phyloP scores from a whole-genome alignment of 2,797 vertebrate genomes.

The Chelon auratus region DNA sequence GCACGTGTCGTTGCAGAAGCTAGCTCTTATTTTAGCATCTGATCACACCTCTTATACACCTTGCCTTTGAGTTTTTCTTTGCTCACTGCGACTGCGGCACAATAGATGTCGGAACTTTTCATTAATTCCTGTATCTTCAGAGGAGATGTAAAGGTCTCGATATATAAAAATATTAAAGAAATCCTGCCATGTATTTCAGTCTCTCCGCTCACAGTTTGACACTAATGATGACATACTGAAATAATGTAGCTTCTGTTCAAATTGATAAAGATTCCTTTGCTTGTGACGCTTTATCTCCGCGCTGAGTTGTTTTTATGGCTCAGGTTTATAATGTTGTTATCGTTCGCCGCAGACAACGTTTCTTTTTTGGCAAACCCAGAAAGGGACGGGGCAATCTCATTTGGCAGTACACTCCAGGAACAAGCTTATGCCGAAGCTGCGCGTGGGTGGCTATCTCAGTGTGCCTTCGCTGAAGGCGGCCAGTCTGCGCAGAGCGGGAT shows the following conservation, averaged over 20 bases:
- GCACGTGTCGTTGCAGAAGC: neutral
- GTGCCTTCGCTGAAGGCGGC: constrained; percentile 48
- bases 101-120: constrained; percentile 39
- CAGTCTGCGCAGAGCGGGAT: constrained; percentile 32
- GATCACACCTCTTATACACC: constrained; percentile 6
- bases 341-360: constrained; percentile 56
- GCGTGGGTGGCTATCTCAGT: constrained; percentile 56
- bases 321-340: constrained; percentile 56
- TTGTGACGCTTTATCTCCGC: constrained; percentile 54
- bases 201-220: constrained; percentile 45
- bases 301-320: constrained; percentile 53
- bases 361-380: constrained; percentile 53
- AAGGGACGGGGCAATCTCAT: constrained; percentile 48
- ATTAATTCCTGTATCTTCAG: constrained; percentile 33
- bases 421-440: constrained; percentile 41
- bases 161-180: constrained; percentile 56
- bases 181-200: constrained; percentile 50
- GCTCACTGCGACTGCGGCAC: constrained; percentile 1
- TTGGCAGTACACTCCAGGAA: constrained; percentile 56
- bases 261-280: constrained; percentile 63
- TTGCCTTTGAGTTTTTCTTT: constrained; percentile 15
- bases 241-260: constrained; percentile 60
- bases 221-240: constrained; percentile 66
- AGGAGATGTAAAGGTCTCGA: constrained; percentile 35
- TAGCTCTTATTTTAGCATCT: constrained; percentile 10